Evolutionary conservation across 2,797 vertebrate species (phyloP).

Genomic region (Chaetodon trifasciatus): DNA sequence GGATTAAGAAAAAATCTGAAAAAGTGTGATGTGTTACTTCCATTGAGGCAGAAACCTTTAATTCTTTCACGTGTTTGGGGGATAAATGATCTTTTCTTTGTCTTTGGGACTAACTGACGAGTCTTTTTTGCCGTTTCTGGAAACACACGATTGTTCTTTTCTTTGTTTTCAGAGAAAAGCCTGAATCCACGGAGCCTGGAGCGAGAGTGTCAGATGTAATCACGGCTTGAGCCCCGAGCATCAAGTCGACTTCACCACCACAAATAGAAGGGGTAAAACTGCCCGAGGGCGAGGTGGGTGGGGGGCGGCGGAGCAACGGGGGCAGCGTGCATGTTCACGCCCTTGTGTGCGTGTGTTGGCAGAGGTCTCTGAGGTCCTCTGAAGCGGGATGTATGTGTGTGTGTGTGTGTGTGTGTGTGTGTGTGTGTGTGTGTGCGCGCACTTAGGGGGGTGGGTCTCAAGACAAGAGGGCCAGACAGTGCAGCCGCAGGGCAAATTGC

Average conservation of each 20-base stretch:
- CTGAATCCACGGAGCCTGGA: constrained; percentile 48
- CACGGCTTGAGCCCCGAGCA: constrained; percentile 53
- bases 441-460: constrained; percentile 44
- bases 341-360: constrained; percentile 64
- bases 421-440: constrained; percentile 21
- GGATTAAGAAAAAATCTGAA: constrained; percentile 30
- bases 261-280: constrained; percentile 54
- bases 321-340: constrained; percentile 46
- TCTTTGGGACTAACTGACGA: constrained; percentile 27
- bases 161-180: constrained; percentile 52
- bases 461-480: constrained; percentile 77
- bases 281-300: constrained; percentile 57
- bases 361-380: constrained; percentile 56
- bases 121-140: constrained; percentile 29
- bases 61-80: constrained; percentile 1
- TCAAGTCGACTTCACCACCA: constrained; percentile 51
- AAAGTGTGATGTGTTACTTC: constrained; percentile 17
- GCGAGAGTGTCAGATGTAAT: constrained; percentile 73
- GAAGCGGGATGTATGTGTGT: constrained; percentile 45
- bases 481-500: constrained; percentile 76
- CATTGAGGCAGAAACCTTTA: constrained; percentile 1
- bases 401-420: constrained; percentile 28
- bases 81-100: neutral
- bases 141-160: constrained; percentile 54
- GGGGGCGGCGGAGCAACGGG: neutral